Conservation (phyloP, 1,140 invertebrate species). For the Rhizoglyphus robini region DNA sequence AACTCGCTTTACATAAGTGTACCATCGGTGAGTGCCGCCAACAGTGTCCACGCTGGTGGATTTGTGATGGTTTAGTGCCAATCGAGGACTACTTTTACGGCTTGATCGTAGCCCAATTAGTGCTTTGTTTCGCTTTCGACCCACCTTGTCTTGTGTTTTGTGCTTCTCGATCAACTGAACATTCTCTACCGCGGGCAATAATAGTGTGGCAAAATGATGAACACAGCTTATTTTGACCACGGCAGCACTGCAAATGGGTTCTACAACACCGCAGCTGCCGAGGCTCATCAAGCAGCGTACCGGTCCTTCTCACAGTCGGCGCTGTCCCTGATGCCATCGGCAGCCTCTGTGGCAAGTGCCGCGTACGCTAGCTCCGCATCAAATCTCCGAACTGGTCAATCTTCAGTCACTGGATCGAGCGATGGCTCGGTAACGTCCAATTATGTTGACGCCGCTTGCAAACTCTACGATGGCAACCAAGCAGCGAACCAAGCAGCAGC, state of each 20-base stretch:
- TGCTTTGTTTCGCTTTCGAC: background rate
- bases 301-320: slow-evolving; percentile 21
- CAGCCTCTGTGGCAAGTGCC: background rate
- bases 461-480: slow-evolving; percentile 44
- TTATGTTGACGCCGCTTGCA: slow-evolving; percentile 41
- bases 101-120: background rate
- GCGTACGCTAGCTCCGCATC: background rate
- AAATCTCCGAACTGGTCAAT: background rate
- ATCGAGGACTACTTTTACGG: background rate
- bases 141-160: background rate
- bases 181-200: background rate
- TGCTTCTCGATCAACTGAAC: too few relatives aligned
- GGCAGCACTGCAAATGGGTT: slow-evolving; percentile 9
- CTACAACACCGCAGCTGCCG: slow-evolving; percentile 20
- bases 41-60: background rate
- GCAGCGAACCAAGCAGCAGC: slow-evolving; percentile 10
- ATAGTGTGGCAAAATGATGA: slow-evolving; percentile 19
- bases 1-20: background rate
- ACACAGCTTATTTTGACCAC: slow-evolving; percentile 21
- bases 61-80: background rate
- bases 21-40: background rate
- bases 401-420: background rate
- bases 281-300: slow-evolving; percentile 20
- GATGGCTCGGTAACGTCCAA: background rate
- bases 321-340: slow-evolving; percentile 5